These are phyloP conservation scores for Brachionus plicatilis DNA, from an alignment of 1,140 invertebrate species.

Conservation along the genomic window DNA sequence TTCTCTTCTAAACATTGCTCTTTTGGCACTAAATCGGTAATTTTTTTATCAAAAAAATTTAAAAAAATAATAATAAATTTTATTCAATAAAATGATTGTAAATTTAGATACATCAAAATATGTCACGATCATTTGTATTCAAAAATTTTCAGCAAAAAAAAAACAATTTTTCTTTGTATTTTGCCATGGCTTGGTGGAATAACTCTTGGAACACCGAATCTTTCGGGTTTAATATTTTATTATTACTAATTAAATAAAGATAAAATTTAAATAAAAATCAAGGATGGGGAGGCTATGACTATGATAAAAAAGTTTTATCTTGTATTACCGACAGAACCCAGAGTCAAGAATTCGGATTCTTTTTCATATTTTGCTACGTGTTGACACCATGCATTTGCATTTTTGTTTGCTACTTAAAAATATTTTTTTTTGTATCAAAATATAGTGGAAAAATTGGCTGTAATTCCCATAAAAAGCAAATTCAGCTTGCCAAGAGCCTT, in stretches of 20 bases:
- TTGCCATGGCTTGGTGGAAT: background rate
- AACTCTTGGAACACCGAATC: background rate
- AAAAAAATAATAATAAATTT: background rate
- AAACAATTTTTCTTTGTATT: background rate
- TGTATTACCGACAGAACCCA: slow-evolving; percentile 12
- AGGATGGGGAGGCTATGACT: slow-evolving; percentile 29
- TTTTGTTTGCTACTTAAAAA: slow-evolving; percentile 7
- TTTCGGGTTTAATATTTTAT: background rate
- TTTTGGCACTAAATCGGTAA: background rate
- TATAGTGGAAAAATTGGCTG: background rate
- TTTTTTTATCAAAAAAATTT: background rate
- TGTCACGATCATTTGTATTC: slow-evolving; percentile 8
- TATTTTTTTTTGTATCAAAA: background rate
- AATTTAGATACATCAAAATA: background rate
- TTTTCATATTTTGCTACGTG: slow-evolving; percentile 21
- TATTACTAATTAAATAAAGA: background rate
- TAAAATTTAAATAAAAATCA: background rate
- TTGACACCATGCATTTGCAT: background rate
- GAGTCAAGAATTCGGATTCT: slow-evolving; percentile 17
- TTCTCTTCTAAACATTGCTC: background rate
- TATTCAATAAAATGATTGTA: background rate
- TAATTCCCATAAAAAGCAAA: background rate
- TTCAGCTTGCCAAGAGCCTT: slow-evolving; percentile 11
- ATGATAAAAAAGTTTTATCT: slow-evolving; percentile 23
- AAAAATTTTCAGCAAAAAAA: background rate